Evolutionary conservation across 2,113 vertebrate species (phyloP), one percentile per base, ranked within the genome.

Genomic region (Mastomys natalensis): DNA sequence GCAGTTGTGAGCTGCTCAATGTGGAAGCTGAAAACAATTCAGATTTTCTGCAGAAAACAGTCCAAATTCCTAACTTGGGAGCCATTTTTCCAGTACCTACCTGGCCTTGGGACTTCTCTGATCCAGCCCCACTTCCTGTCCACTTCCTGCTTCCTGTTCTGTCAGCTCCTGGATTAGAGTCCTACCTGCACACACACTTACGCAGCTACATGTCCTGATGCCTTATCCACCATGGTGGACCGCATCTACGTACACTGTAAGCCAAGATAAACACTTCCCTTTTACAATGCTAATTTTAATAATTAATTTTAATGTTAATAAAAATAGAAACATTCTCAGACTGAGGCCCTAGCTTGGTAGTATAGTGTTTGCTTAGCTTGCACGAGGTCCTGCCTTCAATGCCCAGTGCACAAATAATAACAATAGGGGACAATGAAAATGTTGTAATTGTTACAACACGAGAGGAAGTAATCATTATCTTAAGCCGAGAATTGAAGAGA

Each of bases 381-480:
- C 2, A 1, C 3, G 22, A 87, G 9, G 48, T 13, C 58, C 55
- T 51, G 24, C 12, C 4, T 74, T 82, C 77, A 48, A 53, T 74
- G 45, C 17, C 7, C 55, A 53, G 53, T 37, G 48, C 66, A 26
- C 7, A 34, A 31, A 62, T 48, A 80, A 31, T 70, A 80, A 55
- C 37, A 37, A 72, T 7, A 37, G 60, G 58, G 45, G 17, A 60
- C 9, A 26, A 82, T 72, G 87, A 58, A 58, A 73, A 34, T 16
- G 73, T 3, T 66, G 53, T 81, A 86, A 88, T 87, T 11, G 81
- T 60, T 90, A 26, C 37, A 70, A 48, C 51, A 31, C 53, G 7
- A 45, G 37, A 93, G 68, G 78, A 89, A 96, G 89, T 80, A 48
- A 80, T 4, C 70, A 70, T 80, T 92, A 70, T 31, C 55, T 22